phyloP scores from a whole-genome alignment of 2,113 vertebrate genomes.

The Mobula hypostoma region DNA sequence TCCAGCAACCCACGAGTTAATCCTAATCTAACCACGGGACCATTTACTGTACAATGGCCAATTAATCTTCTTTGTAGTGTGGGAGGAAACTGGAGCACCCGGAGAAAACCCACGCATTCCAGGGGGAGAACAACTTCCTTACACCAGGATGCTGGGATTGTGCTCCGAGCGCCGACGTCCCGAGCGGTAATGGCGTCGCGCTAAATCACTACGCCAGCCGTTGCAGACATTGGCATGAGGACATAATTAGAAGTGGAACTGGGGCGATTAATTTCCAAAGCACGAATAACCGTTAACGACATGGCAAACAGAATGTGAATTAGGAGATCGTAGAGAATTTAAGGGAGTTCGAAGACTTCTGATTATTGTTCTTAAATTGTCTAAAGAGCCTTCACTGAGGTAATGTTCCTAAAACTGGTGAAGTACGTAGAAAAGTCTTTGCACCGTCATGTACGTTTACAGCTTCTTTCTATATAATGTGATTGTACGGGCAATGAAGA shows the following conservation, averaged over 20 bases:
- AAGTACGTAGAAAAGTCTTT: neutral
- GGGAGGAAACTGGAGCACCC: no score
- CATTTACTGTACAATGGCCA: no score
- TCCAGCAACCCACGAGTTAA: no score
- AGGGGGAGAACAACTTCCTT: no score
- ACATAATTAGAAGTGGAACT: neutral
- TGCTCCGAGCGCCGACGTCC: no score
- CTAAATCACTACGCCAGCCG: no score
- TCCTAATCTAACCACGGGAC: no score
- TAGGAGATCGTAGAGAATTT: neutral
- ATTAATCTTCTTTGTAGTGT: no score
- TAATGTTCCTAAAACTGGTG: neutral
- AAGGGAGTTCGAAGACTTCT: neutral
- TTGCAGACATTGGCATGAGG: neutral
- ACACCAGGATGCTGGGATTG: no score
- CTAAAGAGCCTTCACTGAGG: neutral
- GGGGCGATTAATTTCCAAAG: neutral
- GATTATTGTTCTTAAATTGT: neutral
- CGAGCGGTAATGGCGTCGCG: no score
- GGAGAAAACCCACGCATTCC: no score
- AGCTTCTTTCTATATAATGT: neutral
- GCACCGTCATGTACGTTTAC: neutral
- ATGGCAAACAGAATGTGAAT: neutral
- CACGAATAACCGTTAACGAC: neutral
- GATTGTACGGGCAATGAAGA: neutral